Evolutionary conservation across 2,797 vertebrate species (phyloP).

Genomic region (Trematomus bernacchii): DNA sequence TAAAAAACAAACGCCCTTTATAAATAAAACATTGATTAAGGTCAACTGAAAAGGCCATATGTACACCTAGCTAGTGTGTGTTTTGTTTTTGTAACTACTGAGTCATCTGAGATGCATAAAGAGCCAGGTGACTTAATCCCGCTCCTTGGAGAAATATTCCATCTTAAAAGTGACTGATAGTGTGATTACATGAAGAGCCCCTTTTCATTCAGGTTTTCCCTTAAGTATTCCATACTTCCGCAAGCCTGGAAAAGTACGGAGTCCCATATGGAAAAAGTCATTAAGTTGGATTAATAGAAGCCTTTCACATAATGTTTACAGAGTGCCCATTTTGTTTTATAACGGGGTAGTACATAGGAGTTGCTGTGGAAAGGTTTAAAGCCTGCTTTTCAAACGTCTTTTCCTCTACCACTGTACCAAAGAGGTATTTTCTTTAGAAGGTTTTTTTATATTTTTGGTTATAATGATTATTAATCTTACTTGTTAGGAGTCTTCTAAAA

Average conservation of each 20-base stretch:
- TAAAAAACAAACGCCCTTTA: not conserved
- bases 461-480: conserved; percentile 2
- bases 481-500: not conserved
- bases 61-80: not conserved
- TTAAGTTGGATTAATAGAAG: conserved; percentile 57
- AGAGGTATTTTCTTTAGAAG: conserved; percentile 22
- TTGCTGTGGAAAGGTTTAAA: conserved; percentile 39
- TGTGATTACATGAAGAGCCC: conserved; percentile 48
- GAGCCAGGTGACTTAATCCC: not conserved
- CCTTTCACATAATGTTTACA: conserved; percentile 62
- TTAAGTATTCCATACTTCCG: conserved; percentile 30
- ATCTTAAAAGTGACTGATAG: conserved; percentile 10
- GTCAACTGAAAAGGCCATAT: not conserved
- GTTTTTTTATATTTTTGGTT: not conserved
- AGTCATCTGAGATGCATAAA: conserved; percentile 1
- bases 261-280: conserved; percentile 59
- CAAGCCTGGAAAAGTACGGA: conserved; percentile 49
- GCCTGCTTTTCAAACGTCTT: conserved; percentile 40
- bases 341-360: conserved; percentile 5
- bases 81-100: not conserved
- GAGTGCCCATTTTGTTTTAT: conserved; percentile 34
- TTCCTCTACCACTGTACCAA: conserved; percentile 1
- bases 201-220: conserved; percentile 52
- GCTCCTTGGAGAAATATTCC: conserved; percentile 6
- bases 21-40: not conserved